A percentile compares a stretch with the other conserved stretches of the same genome.
Conservation (phyloP, 2,888 invertebrate species). For the Cryptocephalus moraei region DNA sequence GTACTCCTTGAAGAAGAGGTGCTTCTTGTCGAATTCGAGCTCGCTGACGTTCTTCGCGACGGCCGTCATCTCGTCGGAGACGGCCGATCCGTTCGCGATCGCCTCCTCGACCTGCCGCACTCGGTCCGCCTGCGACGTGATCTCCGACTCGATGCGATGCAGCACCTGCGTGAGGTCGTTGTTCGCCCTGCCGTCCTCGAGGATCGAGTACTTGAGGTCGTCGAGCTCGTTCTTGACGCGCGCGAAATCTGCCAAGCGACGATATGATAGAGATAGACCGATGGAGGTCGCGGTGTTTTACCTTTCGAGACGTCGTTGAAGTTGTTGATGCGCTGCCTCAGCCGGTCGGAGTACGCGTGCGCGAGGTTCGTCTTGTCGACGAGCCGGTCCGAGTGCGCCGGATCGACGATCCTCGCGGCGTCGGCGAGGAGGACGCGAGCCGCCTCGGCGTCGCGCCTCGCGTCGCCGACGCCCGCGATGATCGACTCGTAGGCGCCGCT, state of each 20-base stretch:
- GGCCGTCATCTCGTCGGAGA: constrained; percentile 28
- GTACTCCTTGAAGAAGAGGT: constrained; percentile 27
- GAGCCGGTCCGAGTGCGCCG: constrained; percentile 40
- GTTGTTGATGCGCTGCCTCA: constrained; percentile 40
- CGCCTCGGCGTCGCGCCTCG: constrained; percentile 50
- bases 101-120: constrained; percentile 17
- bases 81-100: constrained; percentile 14
- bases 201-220: constrained; percentile 40
- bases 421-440: constrained; percentile 35
- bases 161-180: constrained; percentile 24
- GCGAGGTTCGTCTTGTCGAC: constrained; percentile 44
- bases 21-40: constrained; percentile 27
- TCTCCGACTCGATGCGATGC: constrained; percentile 16
- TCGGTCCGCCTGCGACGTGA: constrained; percentile 16
- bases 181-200: constrained; percentile 30
- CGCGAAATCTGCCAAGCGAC: constrained; percentile 16
- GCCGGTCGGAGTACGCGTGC: constrained; percentile 43
- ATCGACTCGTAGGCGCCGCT: constrained; percentile 64
- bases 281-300: constrained; percentile 6
- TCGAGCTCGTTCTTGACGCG: constrained; percentile 33
- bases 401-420: constrained; percentile 33
- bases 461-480: constrained; percentile 57
- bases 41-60: constrained; percentile 28
- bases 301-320: constrained; percentile 21
- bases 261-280: too few relatives aligned